Percentiles rank a stretch among this genome's conserved stretches.
phyloP scores from a whole-genome alignment of 2,888 invertebrate genomes.

The Leucozona laternaria region DNA sequence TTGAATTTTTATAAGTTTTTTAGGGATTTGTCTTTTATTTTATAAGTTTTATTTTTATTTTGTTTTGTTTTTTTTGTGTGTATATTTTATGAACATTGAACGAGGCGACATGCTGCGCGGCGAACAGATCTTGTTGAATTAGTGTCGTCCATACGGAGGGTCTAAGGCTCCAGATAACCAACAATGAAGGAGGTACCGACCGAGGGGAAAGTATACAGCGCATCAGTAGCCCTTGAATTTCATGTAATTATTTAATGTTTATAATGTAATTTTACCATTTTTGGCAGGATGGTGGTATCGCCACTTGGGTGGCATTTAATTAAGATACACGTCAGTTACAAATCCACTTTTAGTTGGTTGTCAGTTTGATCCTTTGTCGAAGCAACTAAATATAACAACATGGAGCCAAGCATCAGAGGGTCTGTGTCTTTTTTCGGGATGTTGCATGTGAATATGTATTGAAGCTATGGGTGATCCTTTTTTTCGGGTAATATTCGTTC shows the following conservation, averaged over 20 bases:
- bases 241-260: slow-evolving; percentile 77
- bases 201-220: slow-evolving; percentile 8
- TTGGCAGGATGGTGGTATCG: slow-evolving; percentile 73
- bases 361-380: slow-evolving; percentile 55
- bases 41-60: slow-evolving; percentile 4
- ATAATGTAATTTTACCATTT: slow-evolving; percentile 77
- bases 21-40: slow-evolving; percentile 35
- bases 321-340: slow-evolving; percentile 77
- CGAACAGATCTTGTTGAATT: slow-evolving; percentile 68
- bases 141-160: slow-evolving; percentile 50
- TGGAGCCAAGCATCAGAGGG: neutral
- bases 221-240: slow-evolving; percentile 73
- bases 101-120: slow-evolving; percentile 72
- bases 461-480: slow-evolving; percentile 23
- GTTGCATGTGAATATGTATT: slow-evolving; percentile 54
- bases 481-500: neutral
- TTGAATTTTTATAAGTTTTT: slow-evolving; percentile 58
- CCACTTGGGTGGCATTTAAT: slow-evolving; percentile 78
- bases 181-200: neutral
- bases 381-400: slow-evolving; percentile 49
- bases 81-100: slow-evolving; percentile 68
- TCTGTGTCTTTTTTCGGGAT: slow-evolving; percentile 3
- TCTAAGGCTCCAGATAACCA: neutral
- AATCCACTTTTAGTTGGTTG: slow-evolving; percentile 61
- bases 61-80: slow-evolving; percentile 26